Evolutionary conservation across 2,113 vertebrate species (phyloP).

Genomic region (Grantiella picta): DNA sequence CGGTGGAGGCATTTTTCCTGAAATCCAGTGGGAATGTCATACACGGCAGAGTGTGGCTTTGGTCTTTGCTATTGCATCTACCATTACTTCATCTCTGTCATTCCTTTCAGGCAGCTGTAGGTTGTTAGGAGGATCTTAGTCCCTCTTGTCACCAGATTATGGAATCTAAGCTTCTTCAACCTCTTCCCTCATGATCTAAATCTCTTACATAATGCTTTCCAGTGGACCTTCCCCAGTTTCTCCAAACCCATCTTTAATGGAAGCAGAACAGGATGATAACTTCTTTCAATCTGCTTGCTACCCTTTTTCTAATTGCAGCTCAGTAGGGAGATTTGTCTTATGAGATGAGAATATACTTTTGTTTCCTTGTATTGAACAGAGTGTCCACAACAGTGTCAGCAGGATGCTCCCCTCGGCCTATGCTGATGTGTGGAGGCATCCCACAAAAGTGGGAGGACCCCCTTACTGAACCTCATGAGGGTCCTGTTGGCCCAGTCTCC

Average conservation of each 20-base stretch:
- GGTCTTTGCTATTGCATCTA: background rate
- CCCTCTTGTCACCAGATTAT: background rate
- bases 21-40: background rate
- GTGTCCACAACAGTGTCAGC: background rate
- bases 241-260: background rate
- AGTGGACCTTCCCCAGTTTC: background rate
- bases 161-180: background rate
- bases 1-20: background rate
- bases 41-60: background rate
- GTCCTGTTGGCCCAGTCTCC: background rate
- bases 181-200: background rate
- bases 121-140: background rate
- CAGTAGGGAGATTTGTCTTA: background rate
- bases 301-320: background rate
- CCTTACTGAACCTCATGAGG: fast-evolving
- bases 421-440: background rate
- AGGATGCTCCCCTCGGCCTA: background rate
- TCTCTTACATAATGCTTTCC: background rate
- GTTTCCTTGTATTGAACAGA: background rate
- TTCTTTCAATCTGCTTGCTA: background rate
- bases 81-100: background rate
- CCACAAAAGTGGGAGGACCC: background rate
- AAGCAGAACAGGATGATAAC: background rate
- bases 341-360: background rate
- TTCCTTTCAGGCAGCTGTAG: background rate